These are phyloP conservation scores for Corythornis cristatus DNA, from an alignment of 2,113 vertebrate genomes.

Conservation along the genomic window DNA sequence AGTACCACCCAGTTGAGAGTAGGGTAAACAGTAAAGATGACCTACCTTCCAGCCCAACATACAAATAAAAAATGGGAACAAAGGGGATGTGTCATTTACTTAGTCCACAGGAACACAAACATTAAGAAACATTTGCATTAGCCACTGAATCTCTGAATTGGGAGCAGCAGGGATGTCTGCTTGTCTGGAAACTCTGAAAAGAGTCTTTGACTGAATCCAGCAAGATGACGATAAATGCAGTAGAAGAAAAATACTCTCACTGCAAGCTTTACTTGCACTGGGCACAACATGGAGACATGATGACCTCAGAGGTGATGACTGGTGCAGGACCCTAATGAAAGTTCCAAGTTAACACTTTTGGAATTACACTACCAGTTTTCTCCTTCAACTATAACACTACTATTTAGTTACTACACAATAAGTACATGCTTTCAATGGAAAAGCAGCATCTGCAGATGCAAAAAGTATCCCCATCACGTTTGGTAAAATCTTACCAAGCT, in stretches of 20 bases:
- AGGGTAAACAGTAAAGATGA: not conserved
- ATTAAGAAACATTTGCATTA: constrained; percentile 60
- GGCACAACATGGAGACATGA: not conserved
- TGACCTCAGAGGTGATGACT: not conserved
- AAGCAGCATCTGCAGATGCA: not conserved
- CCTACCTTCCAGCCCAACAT: not conserved
- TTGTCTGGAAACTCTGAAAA: constrained; percentile 54
- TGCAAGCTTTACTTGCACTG: not conserved
- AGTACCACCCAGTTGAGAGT: constrained; percentile 8
- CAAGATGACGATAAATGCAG: constrained; percentile 13
- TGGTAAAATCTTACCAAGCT: not conserved
- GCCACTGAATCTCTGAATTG: constrained; percentile 14
- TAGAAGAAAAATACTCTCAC: not conserved
- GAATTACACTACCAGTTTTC: not conserved
- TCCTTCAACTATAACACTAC: not conserved
- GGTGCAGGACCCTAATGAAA: not conserved
- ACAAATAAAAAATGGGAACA: constrained; percentile 23
- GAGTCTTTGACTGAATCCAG: constrained; percentile 16
- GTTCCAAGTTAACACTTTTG: not conserved
- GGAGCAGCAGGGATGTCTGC: constrained; percentile 50
- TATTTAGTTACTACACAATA: not conserved
- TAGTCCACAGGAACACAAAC: constrained; percentile 52
- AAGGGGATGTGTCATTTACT: constrained; percentile 48
- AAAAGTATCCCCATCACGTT: not conserved
- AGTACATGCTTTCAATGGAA: not conserved